Evolutionary conservation across 1,140 invertebrate genomes (phyloP).

Genomic region (Thereuonema tuberculata): DNA sequence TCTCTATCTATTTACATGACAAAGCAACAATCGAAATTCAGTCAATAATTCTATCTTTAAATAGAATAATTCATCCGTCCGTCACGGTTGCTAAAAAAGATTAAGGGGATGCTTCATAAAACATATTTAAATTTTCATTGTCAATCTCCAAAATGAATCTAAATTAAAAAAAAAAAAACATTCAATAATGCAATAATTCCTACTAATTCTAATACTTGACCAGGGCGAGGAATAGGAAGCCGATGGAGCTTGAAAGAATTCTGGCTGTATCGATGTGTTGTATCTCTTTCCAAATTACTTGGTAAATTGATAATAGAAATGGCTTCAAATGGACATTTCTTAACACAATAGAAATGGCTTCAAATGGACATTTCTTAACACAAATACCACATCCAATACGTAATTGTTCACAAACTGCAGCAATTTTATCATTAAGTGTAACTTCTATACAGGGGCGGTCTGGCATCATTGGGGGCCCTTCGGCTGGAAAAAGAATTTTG

Average conservation of each 20-base stretch:
- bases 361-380: conserved; percentile 40
- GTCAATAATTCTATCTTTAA: no score
- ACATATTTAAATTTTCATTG: no score
- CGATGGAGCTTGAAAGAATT: conserved; percentile 99
- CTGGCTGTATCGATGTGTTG: conserved; percentile 96
- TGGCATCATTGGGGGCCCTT: no score
- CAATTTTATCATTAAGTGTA: conserved; percentile 89
- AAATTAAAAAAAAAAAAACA: no score
- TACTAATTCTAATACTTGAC: conserved; percentile 92
- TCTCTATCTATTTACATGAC: no score
- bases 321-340: conserved; percentile 99
- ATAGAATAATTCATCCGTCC: no score
- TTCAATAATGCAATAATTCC: conserved; percentile 99
- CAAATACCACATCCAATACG: conserved; percentile 99
- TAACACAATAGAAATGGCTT: conserved; percentile 13
- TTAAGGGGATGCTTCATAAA: no score
- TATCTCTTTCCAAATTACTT: conserved; percentile 95
- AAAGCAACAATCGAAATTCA: no score
- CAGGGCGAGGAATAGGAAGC: conserved; percentile 85
- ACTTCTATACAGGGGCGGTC: conserved; percentile 99
- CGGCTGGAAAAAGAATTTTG: no score
- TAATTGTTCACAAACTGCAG: conserved; percentile 92
- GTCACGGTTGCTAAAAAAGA: no score
- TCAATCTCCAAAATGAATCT: no score
- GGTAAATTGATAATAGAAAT: conserved; percentile 98